Evolutionary conservation across 2,888 invertebrate species (phyloP).

Genomic region (Dicyrtoma fusca): DNA sequence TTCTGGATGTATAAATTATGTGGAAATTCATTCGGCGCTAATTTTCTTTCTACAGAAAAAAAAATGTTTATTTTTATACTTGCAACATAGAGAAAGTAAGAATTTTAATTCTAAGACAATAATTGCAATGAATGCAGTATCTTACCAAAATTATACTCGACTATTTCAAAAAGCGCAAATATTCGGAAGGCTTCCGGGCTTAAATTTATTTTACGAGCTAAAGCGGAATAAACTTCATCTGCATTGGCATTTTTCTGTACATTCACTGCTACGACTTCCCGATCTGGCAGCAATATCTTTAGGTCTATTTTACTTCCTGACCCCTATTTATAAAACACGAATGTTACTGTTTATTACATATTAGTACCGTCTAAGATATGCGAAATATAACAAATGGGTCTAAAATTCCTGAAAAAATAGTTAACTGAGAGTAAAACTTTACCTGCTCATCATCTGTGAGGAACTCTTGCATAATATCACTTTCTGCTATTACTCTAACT

Average conservation of each 20-base stretch:
- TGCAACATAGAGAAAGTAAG: background rate
- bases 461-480: slow-evolving; percentile 96
- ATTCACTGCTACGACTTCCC: slow-evolving; percentile 84
- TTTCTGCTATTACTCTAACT: slow-evolving; percentile 95
- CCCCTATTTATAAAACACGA: slow-evolving; percentile 58
- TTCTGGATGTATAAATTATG: slow-evolving; percentile 99
- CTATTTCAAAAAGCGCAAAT: slow-evolving; percentile 95
- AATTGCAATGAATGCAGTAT: background rate
- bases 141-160: slow-evolving; percentile 95
- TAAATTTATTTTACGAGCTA: slow-evolving; percentile 81
- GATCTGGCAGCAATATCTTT: slow-evolving; percentile 83
- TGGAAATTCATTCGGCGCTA: slow-evolving; percentile 91
- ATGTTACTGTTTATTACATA: too few species aligned
- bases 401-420: too few species aligned
- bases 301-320: slow-evolving; percentile 65
- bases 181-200: slow-evolving; percentile 80
- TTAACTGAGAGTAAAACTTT: slow-evolving; percentile 45
- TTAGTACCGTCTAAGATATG: too few species aligned
- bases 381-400: too few species aligned
- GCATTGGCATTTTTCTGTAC: slow-evolving; percentile 87
- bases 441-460: slow-evolving; percentile 80
- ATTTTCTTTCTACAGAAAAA: slow-evolving; percentile 77
- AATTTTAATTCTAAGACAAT: background rate
- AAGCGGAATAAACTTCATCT: slow-evolving; percentile 85
- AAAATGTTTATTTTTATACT: slow-evolving; percentile 45